phyloP scores from a whole-genome alignment of 2,113 vertebrate species.

The Chlorodrepanis virens region DNA sequence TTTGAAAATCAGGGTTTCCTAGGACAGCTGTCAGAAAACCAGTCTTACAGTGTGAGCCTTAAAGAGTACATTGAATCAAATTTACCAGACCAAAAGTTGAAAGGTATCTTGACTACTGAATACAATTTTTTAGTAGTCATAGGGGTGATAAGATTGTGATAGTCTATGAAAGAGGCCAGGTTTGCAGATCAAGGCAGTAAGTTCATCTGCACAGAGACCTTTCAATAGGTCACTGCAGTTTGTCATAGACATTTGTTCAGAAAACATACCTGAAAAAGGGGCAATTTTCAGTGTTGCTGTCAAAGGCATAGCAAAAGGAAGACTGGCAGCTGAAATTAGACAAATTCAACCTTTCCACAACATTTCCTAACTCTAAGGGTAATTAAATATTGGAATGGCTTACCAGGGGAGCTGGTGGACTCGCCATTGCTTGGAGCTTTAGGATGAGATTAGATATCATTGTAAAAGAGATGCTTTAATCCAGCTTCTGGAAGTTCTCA shows the following conservation, averaged over 20 bases:
- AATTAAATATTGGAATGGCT: slow-evolving; percentile 69
- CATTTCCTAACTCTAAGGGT: slow-evolving; percentile 62
- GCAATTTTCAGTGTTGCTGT: slow-evolving; percentile 14
- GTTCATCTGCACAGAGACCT: background rate
- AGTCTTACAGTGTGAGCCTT: slow-evolving; percentile 56
- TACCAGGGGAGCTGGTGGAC: slow-evolving; percentile 68
- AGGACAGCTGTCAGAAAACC: slow-evolving; percentile 34
- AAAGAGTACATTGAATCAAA: background rate
- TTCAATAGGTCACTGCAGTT: background rate
- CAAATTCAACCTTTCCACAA: slow-evolving; percentile 46
- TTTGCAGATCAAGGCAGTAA: background rate
- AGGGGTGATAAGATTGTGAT: background rate
- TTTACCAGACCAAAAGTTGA: background rate
- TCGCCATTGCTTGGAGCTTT: slow-evolving; percentile 70
- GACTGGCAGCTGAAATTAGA: slow-evolving; percentile 53
- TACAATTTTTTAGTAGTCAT: background rate
- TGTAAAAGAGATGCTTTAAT: slow-evolving; percentile 71
- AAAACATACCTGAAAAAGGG: background rate
- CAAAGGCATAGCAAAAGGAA: slow-evolving; percentile 58
- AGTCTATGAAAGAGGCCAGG: background rate
- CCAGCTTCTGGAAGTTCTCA: slow-evolving; percentile 70
- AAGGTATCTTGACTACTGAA: background rate
- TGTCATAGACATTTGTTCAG: background rate
- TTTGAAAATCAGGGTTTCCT: background rate
- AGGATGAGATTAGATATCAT: slow-evolving; percentile 69